phyloP scores from a whole-genome alignment of 2,113 vertebrate genomes.

The Oreochromis aureus region DNA sequence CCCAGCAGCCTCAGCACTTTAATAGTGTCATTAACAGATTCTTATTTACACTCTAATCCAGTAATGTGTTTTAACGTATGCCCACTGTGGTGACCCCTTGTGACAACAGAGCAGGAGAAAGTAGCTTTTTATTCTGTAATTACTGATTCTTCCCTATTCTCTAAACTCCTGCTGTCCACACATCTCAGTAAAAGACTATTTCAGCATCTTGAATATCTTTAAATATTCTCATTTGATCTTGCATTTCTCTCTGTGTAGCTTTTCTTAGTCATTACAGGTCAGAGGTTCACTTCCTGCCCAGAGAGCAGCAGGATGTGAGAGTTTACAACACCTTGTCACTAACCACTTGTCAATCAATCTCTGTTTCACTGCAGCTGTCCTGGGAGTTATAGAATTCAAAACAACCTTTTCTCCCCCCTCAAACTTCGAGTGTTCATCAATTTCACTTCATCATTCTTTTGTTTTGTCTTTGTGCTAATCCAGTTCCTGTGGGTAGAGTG shows the following conservation, averaged over 20 bases:
- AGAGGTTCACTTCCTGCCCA: constrained; percentile 60
- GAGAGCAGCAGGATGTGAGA: constrained; percentile 57
- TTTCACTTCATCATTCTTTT: constrained; percentile 11
- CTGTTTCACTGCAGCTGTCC: constrained; percentile 19
- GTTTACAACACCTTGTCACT: constrained; percentile 63
- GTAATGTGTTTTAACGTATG: not conserved
- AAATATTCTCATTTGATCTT: not conserved
- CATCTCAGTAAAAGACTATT: not conserved
- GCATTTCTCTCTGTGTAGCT: not conserved
- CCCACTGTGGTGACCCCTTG: not conserved
- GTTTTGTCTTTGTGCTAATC: constrained; percentile 37
- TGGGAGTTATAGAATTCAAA: constrained; percentile 60
- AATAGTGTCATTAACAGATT: not conserved
- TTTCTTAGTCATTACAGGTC: constrained; percentile 49
- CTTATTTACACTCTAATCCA: not conserved
- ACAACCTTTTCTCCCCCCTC: not conserved
- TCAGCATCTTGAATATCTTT: not conserved
- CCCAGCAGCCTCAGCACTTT: not conserved
- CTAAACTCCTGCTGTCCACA: not conserved
- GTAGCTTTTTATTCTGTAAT: not conserved
- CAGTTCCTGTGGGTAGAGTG: not conserved
- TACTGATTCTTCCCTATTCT: not conserved
- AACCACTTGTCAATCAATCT: constrained; percentile 67
- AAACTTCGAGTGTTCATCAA: not conserved
- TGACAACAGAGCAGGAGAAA: not conserved